Evolutionary conservation across 2,797 vertebrate genomes (phyloP).

Genomic region (Buceros bicornis): DNA sequence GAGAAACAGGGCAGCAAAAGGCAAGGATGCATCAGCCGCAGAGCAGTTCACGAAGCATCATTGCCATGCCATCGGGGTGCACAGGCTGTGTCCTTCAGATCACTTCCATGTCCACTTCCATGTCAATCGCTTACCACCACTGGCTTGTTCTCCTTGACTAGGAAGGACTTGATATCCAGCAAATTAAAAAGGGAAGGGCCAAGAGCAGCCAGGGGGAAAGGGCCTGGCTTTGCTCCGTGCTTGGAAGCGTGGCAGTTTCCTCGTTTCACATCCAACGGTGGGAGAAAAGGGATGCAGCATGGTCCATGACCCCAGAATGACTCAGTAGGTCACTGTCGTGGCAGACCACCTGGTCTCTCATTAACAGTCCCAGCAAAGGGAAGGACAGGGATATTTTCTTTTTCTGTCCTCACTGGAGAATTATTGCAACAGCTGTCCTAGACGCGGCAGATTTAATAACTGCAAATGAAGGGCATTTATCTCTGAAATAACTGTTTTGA

Average conservation of each 20-base stretch:
- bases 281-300: background rate
- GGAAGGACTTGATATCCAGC: background rate
- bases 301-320: background rate
- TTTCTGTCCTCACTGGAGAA: background rate
- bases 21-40: background rate
- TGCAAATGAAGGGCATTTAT: conserved; percentile 77
- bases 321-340: background rate
- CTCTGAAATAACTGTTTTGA: conserved; percentile 77
- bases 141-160: background rate
- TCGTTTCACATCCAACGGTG: background rate
- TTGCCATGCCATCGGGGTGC: background rate
- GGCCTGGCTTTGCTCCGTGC: background rate
- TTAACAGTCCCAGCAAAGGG: background rate
- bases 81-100: background rate
- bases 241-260: background rate
- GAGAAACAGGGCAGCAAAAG: background rate
- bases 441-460: conserved; percentile 75
- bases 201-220: background rate
- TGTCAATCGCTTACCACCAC: background rate
- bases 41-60: background rate
- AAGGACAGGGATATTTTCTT: background rate
- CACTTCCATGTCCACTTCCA: background rate
- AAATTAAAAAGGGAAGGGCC: background rate
- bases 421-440: conserved; percentile 57
- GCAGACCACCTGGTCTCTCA: background rate